A percentile compares a stretch with the other conserved stretches of the same genome.
phyloP scores from a whole-genome alignment of 2,888 invertebrate genomes.

The Phymatocera aterrima region DNA sequence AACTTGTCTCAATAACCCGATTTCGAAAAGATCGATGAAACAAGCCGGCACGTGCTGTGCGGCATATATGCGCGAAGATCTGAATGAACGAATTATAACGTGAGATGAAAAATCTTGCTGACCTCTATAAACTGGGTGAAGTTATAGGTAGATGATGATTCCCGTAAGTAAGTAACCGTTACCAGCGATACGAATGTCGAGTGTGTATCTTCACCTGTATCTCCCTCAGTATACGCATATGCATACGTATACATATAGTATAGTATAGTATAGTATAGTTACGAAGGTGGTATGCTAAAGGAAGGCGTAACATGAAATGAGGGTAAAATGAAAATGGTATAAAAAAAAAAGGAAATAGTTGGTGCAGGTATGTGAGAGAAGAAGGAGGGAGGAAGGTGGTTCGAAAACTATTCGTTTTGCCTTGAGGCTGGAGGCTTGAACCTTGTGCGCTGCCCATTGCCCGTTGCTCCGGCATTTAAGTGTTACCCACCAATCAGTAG shows the following conservation, averaged over 20 bases:
- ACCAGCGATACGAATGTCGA: too few species aligned
- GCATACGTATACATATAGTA: too few species aligned
- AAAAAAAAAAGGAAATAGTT: neutral
- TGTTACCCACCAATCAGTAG: conserved; percentile 35
- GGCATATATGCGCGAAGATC: too few species aligned
- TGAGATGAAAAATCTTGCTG: neutral
- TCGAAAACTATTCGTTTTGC: conserved; percentile 14
- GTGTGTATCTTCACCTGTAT: too few species aligned
- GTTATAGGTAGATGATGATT: neutral
- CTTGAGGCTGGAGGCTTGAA: neutral
- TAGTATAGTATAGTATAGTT: too few species aligned
- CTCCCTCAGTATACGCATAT: too few species aligned
- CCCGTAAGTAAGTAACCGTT: neutral
- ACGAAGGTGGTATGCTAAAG: neutral
- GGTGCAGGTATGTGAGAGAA: neutral
- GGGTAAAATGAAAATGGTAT: conserved; percentile 30
- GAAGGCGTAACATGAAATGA: conserved; percentile 8
- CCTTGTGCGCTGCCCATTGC: too few species aligned
- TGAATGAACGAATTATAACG: too few species aligned
- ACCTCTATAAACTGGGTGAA: neutral
- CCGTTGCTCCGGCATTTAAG: too few species aligned
- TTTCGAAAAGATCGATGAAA: too few species aligned
- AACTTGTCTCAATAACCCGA: too few species aligned
- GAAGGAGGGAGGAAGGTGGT: conserved; percentile 12
- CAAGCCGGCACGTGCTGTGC: too few species aligned